Evolutionary conservation across 2,113 vertebrate genomes (phyloP), one percentile per base, ranked within the genome.

Genomic region (Micromys minutus): DNA sequence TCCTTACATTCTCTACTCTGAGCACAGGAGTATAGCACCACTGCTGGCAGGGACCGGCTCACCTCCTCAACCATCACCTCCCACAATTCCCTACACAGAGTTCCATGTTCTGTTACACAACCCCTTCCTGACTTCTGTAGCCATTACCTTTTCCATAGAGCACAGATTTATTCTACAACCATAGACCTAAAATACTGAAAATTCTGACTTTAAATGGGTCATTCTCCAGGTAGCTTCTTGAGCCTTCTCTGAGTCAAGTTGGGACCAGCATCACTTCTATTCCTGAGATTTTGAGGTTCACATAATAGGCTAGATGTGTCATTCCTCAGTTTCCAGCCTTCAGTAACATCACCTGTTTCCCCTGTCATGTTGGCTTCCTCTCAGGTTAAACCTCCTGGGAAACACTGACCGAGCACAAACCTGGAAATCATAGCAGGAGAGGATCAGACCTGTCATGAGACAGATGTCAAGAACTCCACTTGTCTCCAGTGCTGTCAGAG

Each of bases 401-500:
- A 93, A 86, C 29, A 52, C 31, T 91, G 67, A 59, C 13, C 29
- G 15, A 87, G 74, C 31, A 39, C 47, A 95, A 71, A 92, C 47
- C 74, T 90, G 45, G 93, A 96, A 96, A 92, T 93, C 87, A 90
- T 85, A 94, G 67, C 72, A 75, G 83, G 72, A 61, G 55, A 72
- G 72, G 67, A 50, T 57, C 81, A 57, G 72, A 69, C 39, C 86
- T 94, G 94, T 94, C 93, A 92, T 11, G 7, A 36, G 34, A 65
- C 72, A 86, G 71, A 34, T 65, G 34, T 74, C 93, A 90, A 85
- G 65, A 83, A 61, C 39, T 50, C 89, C 89, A 87, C 89, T 91
- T 79, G 83, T 91, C 94, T 91, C 57, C 50, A 80, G 89, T 39
- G 67, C 93, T 94, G 74, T 94, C 91, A 96, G n/a, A 84, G 94